A percentile compares a stretch with the other conserved stretches of the same genome.
Conservation (phyloP, 2,113 vertebrate genomes). For the Microcebus jonahi region DNA sequence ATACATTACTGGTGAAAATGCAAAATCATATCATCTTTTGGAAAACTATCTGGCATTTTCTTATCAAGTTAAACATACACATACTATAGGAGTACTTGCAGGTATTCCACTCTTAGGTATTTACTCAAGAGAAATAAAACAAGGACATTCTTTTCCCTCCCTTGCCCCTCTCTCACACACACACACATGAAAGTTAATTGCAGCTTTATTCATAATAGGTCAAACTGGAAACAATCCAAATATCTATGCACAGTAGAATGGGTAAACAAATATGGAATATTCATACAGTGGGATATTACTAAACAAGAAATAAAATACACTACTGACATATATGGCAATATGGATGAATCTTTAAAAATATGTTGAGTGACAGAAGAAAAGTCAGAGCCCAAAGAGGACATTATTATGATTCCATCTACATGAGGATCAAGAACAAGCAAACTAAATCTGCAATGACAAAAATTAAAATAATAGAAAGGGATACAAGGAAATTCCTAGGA, state of each 20-base stretch:
- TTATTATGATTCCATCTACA: background rate
- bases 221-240: slow-evolving; percentile 25
- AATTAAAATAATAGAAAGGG: background rate
- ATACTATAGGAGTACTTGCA: background rate
- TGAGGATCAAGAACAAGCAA: background rate
- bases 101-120: background rate
- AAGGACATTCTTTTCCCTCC: background rate
- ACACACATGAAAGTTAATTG: background rate
- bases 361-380: background rate
- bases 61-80: background rate
- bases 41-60: background rate
- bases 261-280: background rate
- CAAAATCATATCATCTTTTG: background rate
- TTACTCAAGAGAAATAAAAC: slow-evolving; percentile 46
- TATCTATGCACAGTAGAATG: background rate
- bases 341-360: background rate
- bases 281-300: background rate
- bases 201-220: background rate
- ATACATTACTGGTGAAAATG: background rate
- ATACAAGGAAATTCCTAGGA: background rate
- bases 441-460: background rate
- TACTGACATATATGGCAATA: background rate
- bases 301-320: background rate
- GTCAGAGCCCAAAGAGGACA: background rate
- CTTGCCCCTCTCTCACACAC: background rate